A percentile compares a stretch with the other conserved stretches of the same genome.
Conservation (phyloP, 2,888 invertebrate species). For the Eupithecia subumbrata region DNA sequence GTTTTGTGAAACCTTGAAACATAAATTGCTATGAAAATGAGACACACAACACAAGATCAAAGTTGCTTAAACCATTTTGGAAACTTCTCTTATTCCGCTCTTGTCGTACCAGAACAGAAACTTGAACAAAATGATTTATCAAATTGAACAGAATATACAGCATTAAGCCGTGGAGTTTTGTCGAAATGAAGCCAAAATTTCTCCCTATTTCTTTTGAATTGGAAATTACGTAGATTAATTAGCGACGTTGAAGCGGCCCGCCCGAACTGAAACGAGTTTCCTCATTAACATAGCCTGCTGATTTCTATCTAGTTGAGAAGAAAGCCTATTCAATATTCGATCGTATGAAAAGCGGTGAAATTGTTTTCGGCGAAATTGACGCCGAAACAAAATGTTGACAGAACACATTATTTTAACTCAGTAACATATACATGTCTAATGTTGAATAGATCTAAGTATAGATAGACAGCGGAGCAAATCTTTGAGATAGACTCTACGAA, state of each 20-base stretch:
- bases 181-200: slow-evolving; percentile 9
- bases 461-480: not conserved
- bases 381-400: slow-evolving; percentile 12
- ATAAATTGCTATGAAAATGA: not conserved
- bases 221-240: slow-evolving; percentile 38
- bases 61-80: not conserved
- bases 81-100: not conserved
- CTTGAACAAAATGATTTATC: not conserved
- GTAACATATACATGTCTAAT: slow-evolving; percentile 7
- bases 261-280: slow-evolving; percentile 40
- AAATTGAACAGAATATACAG: not conserved
- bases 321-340: slow-evolving; percentile 15
- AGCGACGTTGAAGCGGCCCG: slow-evolving; percentile 35
- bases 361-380: slow-evolving; percentile 7
- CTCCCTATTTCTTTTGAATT: slow-evolving; percentile 34
- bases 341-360: slow-evolving; percentile 15
- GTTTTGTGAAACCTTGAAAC: not conserved
- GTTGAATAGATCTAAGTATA: not conserved
- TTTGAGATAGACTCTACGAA: not conserved
- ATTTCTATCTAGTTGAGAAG: slow-evolving; percentile 32
- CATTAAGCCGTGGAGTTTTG: not conserved
- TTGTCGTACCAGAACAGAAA: not conserved
- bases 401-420: not conserved
- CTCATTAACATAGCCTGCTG: slow-evolving; percentile 39
- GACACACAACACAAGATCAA: not conserved